phyloP scores from a whole-genome alignment of 2,888 invertebrate genomes.

The Alloscopus bannaensis region DNA sequence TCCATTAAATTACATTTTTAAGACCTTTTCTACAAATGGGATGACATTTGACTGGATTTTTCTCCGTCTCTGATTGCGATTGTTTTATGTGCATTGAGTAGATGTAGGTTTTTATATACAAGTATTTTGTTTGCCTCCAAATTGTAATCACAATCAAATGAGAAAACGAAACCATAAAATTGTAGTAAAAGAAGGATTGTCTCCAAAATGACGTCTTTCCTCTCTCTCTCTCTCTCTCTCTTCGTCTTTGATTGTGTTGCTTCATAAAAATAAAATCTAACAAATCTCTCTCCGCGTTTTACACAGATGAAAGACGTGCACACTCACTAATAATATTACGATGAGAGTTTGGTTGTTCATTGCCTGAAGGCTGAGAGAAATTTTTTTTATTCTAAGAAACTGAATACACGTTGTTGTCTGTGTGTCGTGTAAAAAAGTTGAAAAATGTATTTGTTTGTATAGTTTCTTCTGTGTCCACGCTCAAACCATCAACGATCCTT shows the following conservation, averaged over 20 bases:
- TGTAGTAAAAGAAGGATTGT: slow-evolving; percentile 28
- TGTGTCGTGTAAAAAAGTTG: too few relatives aligned
- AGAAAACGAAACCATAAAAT: slow-evolving; percentile 38
- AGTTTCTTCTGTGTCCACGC: too few relatives aligned
- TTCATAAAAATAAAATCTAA: slow-evolving; percentile 45
- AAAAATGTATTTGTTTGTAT: too few relatives aligned
- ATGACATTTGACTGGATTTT: slow-evolving; percentile 19
- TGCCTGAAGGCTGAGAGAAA: too few relatives aligned
- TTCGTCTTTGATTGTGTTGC: neutral
- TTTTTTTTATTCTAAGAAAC: too few relatives aligned
- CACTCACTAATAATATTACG: neutral
- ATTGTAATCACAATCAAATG: slow-evolving; percentile 16
- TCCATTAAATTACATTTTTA: too few relatives aligned
- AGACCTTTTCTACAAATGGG: slow-evolving; percentile 16
- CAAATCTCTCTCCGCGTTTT: slow-evolving; percentile 37
- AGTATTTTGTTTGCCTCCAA: too few relatives aligned
- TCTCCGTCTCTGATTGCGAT: neutral
- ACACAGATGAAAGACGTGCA: slow-evolving; percentile 20
- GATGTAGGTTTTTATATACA: neutral
- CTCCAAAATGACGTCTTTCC: too few relatives aligned
- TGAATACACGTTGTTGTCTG: too few relatives aligned
- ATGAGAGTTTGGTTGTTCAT: too few relatives aligned
- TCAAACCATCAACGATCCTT: too few relatives aligned
- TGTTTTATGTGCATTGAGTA: neutral
- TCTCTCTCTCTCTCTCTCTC: too few relatives aligned